Percentiles rank a stretch among this genome's conserved stretches.
Conservation (phyloP, 2,113 vertebrate species). For the Megaptera novaeangliae region DNA sequence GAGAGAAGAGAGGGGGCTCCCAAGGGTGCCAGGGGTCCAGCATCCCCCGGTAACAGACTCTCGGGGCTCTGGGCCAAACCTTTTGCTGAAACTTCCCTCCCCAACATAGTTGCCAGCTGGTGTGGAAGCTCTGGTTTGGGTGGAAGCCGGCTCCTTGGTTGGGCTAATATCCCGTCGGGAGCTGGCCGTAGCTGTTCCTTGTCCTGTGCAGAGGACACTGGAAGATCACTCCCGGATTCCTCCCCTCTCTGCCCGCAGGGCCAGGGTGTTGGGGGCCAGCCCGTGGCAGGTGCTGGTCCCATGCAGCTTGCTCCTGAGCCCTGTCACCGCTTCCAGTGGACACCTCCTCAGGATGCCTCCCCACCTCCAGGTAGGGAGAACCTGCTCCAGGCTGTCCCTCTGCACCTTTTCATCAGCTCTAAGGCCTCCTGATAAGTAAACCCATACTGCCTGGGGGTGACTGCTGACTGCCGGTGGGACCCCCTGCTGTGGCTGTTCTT, state of each 20-base stretch:
- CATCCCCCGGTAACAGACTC: neutral
- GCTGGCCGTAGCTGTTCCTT: neutral
- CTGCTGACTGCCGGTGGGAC: neutral
- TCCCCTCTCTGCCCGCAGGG: neutral
- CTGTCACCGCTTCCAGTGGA: rapidly evolving
- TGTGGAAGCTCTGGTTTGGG: neutral
- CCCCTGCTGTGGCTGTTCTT: rapidly evolving
- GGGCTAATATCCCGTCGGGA: neutral
- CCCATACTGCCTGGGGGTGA: no score
- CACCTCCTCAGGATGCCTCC: neutral
- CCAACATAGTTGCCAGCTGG: neutral
- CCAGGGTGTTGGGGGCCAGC: neutral
- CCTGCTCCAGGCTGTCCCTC: no score
- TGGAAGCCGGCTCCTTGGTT: neutral
- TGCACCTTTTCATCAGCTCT: neutral
- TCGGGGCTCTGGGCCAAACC: neutral
- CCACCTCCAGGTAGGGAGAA: rapidly evolving
- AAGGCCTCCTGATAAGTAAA: neutral
- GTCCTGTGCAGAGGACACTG: neutral
- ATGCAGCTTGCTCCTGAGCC: neutral
- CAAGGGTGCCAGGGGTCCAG: neutral
- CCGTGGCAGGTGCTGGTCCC: rapidly evolving
- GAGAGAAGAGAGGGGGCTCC: neutral
- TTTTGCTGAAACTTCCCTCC: neutral
- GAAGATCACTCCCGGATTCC: neutral